Conservation (phyloP, 2,888 invertebrate species). For the Eupithecia inturbata region DNA sequence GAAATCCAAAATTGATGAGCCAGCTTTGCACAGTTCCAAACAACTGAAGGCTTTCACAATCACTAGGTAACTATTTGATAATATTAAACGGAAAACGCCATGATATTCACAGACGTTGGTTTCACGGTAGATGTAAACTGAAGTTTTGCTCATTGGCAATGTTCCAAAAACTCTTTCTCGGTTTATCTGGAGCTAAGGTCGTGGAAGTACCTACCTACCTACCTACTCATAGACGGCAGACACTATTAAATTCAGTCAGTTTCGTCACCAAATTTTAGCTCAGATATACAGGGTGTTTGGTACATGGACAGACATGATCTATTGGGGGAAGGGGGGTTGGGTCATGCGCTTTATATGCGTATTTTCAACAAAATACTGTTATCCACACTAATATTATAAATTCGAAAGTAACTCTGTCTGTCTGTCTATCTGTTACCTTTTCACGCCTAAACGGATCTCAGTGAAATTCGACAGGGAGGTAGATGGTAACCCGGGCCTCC, state of each 20-base stretch:
- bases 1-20: constrained; percentile 95
- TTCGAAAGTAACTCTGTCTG: too few species aligned
- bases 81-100: constrained; percentile 57
- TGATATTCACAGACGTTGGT: constrained; percentile 81
- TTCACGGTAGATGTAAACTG: constrained; percentile 61
- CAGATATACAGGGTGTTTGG: background rate
- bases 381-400: too few species aligned
- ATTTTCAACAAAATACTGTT: too few species aligned
- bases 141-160: constrained; percentile 65
- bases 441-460: too few species aligned
- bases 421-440: too few species aligned
- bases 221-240: background rate
- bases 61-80: constrained; percentile 39
- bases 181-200: constrained; percentile 24
- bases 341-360: too few species aligned
- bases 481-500: too few species aligned
- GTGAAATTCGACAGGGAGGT: too few species aligned
- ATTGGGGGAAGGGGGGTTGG: too few species aligned
- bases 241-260: background rate
- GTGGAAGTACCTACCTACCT: background rate
- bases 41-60: constrained; percentile 25
- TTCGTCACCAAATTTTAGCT: background rate
- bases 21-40: constrained; percentile 81
- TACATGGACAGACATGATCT: too few species aligned
- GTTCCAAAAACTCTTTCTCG: constrained; percentile 54